Conservation (phyloP, 2,797 vertebrate genomes). For the Pangasius larnaudii region DNA sequence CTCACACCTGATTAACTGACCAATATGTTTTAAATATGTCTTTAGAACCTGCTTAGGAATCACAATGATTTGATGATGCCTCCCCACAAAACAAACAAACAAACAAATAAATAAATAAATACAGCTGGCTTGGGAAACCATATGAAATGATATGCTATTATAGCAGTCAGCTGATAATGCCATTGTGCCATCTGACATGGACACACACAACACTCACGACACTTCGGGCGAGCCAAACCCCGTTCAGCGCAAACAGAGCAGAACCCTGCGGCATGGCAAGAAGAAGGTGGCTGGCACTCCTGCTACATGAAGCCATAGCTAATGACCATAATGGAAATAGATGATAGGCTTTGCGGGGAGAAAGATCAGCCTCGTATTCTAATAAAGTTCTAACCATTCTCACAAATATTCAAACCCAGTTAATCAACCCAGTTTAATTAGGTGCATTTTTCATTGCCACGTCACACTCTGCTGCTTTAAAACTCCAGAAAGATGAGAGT, state of each 20-base stretch:
- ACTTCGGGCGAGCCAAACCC: background rate
- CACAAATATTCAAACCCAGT: slow-evolving; percentile 52
- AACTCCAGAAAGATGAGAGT: background rate
- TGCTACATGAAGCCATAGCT: slow-evolving; percentile 39
- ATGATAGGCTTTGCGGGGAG: slow-evolving; percentile 48
- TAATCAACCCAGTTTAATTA: slow-evolving; percentile 64
- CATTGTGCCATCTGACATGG: background rate
- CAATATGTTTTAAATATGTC: background rate
- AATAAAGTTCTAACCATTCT: slow-evolving; percentile 58
- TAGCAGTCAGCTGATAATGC: background rate
- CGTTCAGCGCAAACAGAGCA: slow-evolving; percentile 23
- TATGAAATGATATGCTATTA: background rate
- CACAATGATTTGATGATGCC: background rate
- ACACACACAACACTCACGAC: background rate
- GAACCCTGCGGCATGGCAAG: slow-evolving; percentile 9
- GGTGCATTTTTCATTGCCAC: slow-evolving; percentile 47
- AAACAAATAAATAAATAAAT: background rate
- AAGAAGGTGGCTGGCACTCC: slow-evolving; percentile 27
- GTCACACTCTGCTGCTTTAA: slow-evolving; percentile 28
- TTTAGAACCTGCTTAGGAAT: background rate
- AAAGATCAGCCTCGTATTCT: slow-evolving; percentile 48
- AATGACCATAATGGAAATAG: slow-evolving; percentile 55
- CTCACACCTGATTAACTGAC: background rate
- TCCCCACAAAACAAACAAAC: background rate
- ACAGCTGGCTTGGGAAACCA: background rate